Base-by-base conservation (phyloP, 2,888 invertebrate species). In the Glomeris marginata region DNA sequence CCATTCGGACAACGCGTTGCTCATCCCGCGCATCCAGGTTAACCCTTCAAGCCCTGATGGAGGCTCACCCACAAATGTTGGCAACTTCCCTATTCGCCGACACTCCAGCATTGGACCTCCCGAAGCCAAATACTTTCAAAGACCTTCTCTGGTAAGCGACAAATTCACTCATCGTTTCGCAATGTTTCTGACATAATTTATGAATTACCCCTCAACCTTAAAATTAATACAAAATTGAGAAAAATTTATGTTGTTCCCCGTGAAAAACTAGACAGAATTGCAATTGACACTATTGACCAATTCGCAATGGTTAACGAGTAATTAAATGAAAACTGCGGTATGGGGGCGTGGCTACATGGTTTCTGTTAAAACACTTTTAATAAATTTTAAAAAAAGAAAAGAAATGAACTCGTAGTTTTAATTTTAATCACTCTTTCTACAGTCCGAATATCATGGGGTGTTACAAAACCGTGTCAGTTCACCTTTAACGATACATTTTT, bases 21-120 rank as follows among this genome's bases (percentile, higher is more conserved):
- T 87, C 81, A 84, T 84, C 55, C 64, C 70, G 11, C 86, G 88
- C 36, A 87, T 86, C 57, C 78, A 84, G 47, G 81, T 90, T 53
- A 86, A 86, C 0, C 86, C 86, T 10, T 88, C 87, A 15, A 86
- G 86, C 66, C 84, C 86, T 11, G 85, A 86, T 2, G 50, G 58
- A 20, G 58, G 58, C 40, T 55, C 55, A 33, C 54, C 55, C 36
- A 76, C 78, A 1, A 79, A 78, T 57, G 76, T 66, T 56, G 58
- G 58, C 20, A 84, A 84, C 1, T 69, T 90, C 53, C 88, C 88
- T 15, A 81, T 83, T 35, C 77, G 90, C 47, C 78, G 90, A 21
- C 91, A 91, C 67, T 90, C 88, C 50, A 87, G 86, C 68, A 88
- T 87, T 60, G 88, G 87, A 20, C 85, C 88, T 1, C 87, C 88